Evolutionary conservation across 2,113 vertebrate genomes (phyloP).

Genomic region (Rhabdomys dilectus): DNA sequence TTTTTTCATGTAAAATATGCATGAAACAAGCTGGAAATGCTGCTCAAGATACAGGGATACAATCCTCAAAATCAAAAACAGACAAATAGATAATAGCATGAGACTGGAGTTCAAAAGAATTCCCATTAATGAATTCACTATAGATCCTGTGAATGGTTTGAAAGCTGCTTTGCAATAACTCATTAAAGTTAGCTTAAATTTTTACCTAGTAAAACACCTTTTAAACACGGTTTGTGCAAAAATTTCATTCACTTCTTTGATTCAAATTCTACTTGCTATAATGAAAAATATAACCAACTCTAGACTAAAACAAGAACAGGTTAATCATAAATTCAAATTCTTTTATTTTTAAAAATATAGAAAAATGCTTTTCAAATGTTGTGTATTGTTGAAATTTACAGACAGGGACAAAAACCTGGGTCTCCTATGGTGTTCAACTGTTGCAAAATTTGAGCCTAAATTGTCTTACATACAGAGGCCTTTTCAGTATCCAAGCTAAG

Average conservation of each 20-base stretch:
- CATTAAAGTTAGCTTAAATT: neutral
- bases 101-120: neutral
- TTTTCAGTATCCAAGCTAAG: neutral
- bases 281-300: neutral
- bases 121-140: neutral
- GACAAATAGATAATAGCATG: neutral
- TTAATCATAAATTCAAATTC: neutral
- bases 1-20: neutral
- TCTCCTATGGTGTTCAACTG: neutral
- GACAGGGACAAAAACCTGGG: neutral
- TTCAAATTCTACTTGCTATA: neutral
- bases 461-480: fast-evolving
- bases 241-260: neutral
- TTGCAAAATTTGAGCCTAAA: neutral
- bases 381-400: neutral
- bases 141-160: neutral
- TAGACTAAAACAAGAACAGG: neutral
- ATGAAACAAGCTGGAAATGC: neutral
- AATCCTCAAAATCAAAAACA: neutral
- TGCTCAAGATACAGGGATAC: too few species aligned
- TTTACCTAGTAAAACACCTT: neutral
- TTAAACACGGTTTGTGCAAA: neutral
- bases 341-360: neutral
- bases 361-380: neutral
- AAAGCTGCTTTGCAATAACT: neutral